phyloP scores from a whole-genome alignment of 2,113 vertebrate species.

The Pteropus alecto region DNA sequence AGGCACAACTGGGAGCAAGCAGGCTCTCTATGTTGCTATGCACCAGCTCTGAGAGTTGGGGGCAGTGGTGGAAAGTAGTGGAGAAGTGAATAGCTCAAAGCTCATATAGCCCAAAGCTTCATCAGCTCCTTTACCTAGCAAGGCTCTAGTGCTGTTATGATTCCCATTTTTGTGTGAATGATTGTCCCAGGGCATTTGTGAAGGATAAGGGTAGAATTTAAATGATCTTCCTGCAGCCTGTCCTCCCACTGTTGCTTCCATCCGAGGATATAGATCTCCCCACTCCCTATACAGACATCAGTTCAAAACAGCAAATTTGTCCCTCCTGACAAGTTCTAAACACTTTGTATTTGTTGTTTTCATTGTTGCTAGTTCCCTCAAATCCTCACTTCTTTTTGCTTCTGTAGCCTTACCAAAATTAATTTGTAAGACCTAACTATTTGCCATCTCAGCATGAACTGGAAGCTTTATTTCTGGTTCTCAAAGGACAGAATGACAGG shows the following conservation, averaged over 20 bases:
- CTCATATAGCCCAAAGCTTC: not conserved
- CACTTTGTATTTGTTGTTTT: not conserved
- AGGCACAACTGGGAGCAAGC: not conserved
- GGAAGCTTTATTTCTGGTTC: slow-evolving; percentile 4
- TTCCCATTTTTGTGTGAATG: not conserved
- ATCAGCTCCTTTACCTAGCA: not conserved
- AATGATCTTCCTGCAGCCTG: not conserved
- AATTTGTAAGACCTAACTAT: not conserved
- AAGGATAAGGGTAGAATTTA: not conserved
- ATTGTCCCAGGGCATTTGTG: not conserved
- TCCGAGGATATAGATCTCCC: not conserved
- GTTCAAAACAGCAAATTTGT: not conserved
- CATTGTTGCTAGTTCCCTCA: not conserved
- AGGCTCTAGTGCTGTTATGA: not conserved
- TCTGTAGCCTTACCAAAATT: not conserved
- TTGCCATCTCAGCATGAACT: not conserved
- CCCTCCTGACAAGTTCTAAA: not conserved
- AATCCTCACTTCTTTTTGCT: not conserved
- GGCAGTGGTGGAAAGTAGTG: no score
- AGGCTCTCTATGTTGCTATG: not conserved
- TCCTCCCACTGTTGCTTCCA: not conserved
- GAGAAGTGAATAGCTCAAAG: not conserved
- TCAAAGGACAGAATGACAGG: not conserved
- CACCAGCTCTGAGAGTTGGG: not conserved
- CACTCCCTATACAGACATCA: not conserved